These are phyloP conservation scores for Acyrthosiphon pisum DNA, from an alignment of 1,140 invertebrate genomes.

Conservation along the genomic window DNA sequence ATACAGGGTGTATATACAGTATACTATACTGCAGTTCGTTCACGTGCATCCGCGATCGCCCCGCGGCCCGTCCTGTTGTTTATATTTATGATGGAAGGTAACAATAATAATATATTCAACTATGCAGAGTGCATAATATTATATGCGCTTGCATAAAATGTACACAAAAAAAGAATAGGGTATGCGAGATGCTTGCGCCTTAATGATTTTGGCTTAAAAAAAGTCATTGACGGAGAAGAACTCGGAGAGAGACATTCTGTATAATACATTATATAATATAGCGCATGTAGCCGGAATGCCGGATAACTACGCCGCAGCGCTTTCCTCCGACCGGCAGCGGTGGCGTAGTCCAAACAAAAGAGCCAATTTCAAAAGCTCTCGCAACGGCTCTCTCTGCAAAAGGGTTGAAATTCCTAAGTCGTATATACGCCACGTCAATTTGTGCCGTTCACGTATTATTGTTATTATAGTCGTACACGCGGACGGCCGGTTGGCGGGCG, in stretches of 20 bases:
- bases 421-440: neutral
- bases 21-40: neutral
- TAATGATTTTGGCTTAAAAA: too few relatives aligned
- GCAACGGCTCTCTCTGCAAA: neutral
- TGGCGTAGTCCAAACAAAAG: neutral
- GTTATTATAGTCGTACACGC: neutral
- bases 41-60: neutral
- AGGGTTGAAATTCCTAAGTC: slow-evolving; percentile 29
- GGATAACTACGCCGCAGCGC: neutral
- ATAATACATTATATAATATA: neutral
- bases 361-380: slow-evolving; percentile 16
- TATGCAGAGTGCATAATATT: too few relatives aligned
- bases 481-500: neutral
- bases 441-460: neutral
- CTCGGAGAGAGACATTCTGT: too few relatives aligned
- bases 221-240: too few relatives aligned
- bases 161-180: too few relatives aligned
- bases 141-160: too few relatives aligned
- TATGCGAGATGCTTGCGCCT: too few relatives aligned
- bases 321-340: neutral
- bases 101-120: too few relatives aligned
- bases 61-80: too few relatives aligned
- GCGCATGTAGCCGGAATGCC: neutral
- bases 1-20: neutral
- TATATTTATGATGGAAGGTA: too few relatives aligned